These are phyloP conservation scores for Amyelois transitella DNA, from an alignment of 1,140 invertebrate genomes.

Conservation along the genomic window DNA sequence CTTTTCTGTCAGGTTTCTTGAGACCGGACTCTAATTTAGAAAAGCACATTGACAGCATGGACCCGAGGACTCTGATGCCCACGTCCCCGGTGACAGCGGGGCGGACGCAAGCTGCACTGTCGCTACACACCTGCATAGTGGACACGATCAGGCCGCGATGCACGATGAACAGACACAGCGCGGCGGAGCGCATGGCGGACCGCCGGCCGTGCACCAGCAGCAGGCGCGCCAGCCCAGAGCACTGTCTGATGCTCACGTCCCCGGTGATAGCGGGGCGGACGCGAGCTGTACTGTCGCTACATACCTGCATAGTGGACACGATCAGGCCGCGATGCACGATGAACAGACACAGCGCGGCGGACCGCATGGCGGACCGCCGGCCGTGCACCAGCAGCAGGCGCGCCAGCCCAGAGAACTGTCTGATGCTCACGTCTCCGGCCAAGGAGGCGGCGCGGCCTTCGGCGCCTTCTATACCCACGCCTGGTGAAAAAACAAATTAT, in stretches of 20 bases:
- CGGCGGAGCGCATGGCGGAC: slow-evolving; percentile 96
- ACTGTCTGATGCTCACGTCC: neutral
- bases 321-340: slow-evolving; percentile 99
- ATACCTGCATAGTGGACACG: slow-evolving; percentile 98
- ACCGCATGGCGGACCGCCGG: slow-evolving; percentile 95
- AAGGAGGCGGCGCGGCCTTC: slow-evolving; percentile 97
- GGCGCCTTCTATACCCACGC: slow-evolving; percentile 95
- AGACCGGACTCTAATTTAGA: too few species aligned
- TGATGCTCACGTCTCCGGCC: slow-evolving; percentile 99
- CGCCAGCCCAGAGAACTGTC: slow-evolving; percentile 92
- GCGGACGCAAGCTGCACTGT: too few species aligned
- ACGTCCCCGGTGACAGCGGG: too few species aligned
- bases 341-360: slow-evolving; percentile 96
- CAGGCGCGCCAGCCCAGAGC: slow-evolving; percentile 80
- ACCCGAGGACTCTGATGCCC: too few species aligned
- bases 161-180: slow-evolving; percentile 98
- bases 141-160: slow-evolving; percentile 98
- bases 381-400: slow-evolving; percentile 96
- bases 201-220: slow-evolving; percentile 96
- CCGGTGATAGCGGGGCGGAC: neutral
- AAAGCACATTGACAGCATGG: too few species aligned
- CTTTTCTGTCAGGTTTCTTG: too few species aligned
- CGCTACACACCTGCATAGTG: slow-evolving; percentile 98
- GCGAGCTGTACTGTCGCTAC: neutral
- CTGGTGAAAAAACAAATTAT: slow-evolving; percentile 51